Evolutionary conservation across 2,113 vertebrate genomes (phyloP), one percentile per base, ranked within the genome.

Genomic region (Vulpes ferrilata): DNA sequence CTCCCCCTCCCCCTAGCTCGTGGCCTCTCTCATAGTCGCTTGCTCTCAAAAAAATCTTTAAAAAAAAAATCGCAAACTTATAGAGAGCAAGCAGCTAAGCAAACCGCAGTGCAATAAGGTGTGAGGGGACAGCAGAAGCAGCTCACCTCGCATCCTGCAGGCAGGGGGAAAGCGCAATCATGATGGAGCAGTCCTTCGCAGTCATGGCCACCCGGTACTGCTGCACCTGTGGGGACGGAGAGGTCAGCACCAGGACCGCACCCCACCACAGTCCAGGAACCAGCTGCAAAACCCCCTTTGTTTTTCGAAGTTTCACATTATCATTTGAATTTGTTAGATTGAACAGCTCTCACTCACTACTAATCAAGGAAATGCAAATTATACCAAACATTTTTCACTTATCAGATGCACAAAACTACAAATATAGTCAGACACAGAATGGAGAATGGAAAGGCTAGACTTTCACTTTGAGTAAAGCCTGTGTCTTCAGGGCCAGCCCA

Each of bases 131-230:
- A 25, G 15, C 11, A 8, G 15, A 43, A 43, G 20, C 43, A 5
- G 93, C 98, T 99, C 97, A 99, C 99, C 99, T 99, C 92, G 99
- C 98, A 1, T 99, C 99, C 96, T 99, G 99, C 30, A 98, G 97
- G 67, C 99, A 99, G 19, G 99, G 99, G 6, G 99, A 99, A 16
- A 99, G 99, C 3, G 99, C 98, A 1, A 99, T 99, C 99, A 99
- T 99, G 97, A 99, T 99, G 93, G 99, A 99, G 98, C 99, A 99
- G 98, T 99, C 99, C 96, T 99, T 99, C 35, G 99, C 99, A 0
- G 99, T 99, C 99, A 99, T 99, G 80, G 99, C 99, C 7, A 99
- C 99, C 73, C 99, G 99, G 98, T 99, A 99, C 98, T 99, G 99
- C 94, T 99, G 99, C 95, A 99, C 99, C 99, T 99, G 87, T 0